Percentiles rank a stretch among this genome's conserved stretches.
Evolutionary conservation across 1,140 invertebrate species (phyloP).

Genomic region (Pentalonia nigronervosa): DNA sequence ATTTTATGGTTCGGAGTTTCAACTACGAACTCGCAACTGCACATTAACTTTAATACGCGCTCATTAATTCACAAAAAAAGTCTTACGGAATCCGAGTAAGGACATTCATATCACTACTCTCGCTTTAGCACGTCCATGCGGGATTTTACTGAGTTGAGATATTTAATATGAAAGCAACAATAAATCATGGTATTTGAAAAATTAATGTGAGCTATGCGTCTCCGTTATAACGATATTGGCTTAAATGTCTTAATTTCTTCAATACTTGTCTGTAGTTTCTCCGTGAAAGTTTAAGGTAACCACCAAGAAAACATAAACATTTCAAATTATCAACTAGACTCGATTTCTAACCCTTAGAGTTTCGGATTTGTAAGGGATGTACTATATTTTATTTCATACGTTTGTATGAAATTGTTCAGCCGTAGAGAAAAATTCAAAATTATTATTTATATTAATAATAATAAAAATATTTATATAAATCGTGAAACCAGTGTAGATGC

Average conservation of each 20-base stretch:
- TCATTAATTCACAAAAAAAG: neutral
- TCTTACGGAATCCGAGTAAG: neutral
- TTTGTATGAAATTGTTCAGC: too few species aligned
- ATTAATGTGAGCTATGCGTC: neutral
- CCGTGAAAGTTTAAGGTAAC: too few species aligned
- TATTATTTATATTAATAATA: neutral
- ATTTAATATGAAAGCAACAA: neutral
- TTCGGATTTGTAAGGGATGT: too few species aligned
- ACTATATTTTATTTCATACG: too few species aligned
- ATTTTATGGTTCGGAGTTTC: too few species aligned
- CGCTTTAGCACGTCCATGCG: neutral
- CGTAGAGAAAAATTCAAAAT: neutral
- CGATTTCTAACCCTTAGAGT: too few species aligned
- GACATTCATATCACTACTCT: neutral
- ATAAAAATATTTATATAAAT: neutral
- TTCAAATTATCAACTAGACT: too few species aligned
- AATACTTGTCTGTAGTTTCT: too few species aligned
- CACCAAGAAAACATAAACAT: too few species aligned
- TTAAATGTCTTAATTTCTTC: neutral
- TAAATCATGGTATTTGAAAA: neutral
- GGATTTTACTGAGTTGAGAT: neutral
- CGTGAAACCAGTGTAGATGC: neutral
- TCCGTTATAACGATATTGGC: neutral
- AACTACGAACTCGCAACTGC: too few species aligned
- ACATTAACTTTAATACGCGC: too few species aligned